Evolutionary conservation across 1,140 invertebrate species (phyloP).

Genomic region (Batillaria attramentaria): DNA sequence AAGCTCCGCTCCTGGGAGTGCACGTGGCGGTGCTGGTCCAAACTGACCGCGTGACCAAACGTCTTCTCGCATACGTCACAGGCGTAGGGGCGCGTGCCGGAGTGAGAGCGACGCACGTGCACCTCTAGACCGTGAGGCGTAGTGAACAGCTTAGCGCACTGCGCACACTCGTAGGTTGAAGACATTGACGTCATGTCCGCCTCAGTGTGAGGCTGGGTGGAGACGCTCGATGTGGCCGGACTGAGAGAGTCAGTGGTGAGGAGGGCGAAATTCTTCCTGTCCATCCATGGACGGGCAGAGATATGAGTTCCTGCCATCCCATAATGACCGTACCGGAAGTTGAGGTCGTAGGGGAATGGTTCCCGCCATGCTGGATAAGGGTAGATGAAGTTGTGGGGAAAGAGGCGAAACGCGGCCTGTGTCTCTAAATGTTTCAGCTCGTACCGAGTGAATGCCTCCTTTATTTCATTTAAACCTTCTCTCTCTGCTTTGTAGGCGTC

Average conservation of each 20-base stretch:
- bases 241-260: neutral
- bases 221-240: neutral
- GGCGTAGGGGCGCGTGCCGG: slow-evolving; percentile 94
- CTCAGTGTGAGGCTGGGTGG: neutral
- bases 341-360: neutral
- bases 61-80: slow-evolving; percentile 98
- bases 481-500: neutral
- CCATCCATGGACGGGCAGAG: neutral
- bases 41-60: slow-evolving; percentile 95
- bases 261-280: neutral
- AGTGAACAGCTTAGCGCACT: slow-evolving; percentile 98
- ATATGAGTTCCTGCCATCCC: neutral
- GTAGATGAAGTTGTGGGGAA: slow-evolving; percentile 29
- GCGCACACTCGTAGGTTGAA: slow-evolving; percentile 90
- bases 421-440: neutral
- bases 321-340: neutral
- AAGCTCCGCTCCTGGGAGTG: slow-evolving; percentile 96
- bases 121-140: slow-evolving; percentile 94
- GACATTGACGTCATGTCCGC: neutral
- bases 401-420: neutral
- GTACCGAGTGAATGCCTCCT: neutral
- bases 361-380: slow-evolving; percentile 18
- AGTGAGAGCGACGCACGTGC: slow-evolving; percentile 91
- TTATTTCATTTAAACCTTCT: neutral
- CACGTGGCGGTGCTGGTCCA: slow-evolving; percentile 90